A percentile compares a stretch with the other conserved stretches of the same genome.
phyloP scores from a whole-genome alignment of 2,113 vertebrate species.

The Oryzias curvinotus region DNA sequence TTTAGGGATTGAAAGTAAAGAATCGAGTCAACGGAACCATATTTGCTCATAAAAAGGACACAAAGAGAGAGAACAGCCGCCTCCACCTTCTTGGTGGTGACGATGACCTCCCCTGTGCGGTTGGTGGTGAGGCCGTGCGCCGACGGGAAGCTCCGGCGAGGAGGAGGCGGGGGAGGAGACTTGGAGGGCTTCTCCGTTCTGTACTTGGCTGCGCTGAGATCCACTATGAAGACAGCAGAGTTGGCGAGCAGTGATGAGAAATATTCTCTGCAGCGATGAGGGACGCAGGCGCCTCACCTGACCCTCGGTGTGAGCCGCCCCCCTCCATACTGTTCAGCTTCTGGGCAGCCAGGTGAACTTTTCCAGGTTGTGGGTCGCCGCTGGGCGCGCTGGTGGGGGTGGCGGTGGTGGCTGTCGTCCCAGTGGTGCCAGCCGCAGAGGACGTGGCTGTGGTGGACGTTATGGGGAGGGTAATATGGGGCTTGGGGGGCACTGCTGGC shows the following conservation, averaged over 20 bases:
- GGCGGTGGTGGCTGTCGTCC: conserved; percentile 67
- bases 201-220: conserved; percentile 87
- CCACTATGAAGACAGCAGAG: conserved; percentile 70
- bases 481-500: conserved; percentile 70
- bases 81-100: conserved; percentile 86
- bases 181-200: conserved; percentile 95
- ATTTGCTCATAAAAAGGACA: not conserved
- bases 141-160: conserved; percentile 92
- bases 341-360: conserved; percentile 79
- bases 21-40: no score
- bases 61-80: conserved; percentile 47
- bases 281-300: conserved; percentile 73
- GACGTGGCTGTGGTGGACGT: conserved; percentile 67
- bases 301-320: conserved; percentile 82
- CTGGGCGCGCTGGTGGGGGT: conserved; percentile 65
- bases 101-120: conserved; percentile 87
- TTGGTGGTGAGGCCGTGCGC: conserved; percentile 88
- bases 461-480: conserved; percentile 73
- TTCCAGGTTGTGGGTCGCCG: conserved; percentile 85
- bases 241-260: not conserved
- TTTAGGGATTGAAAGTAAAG: no score
- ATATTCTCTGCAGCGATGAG: not conserved
- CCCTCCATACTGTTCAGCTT: conserved; percentile 87
- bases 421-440: conserved; percentile 20
- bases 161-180: conserved; percentile 90